Evolutionary conservation across 2,797 vertebrate genomes (phyloP).

Genomic region (Dallia pectoralis): DNA sequence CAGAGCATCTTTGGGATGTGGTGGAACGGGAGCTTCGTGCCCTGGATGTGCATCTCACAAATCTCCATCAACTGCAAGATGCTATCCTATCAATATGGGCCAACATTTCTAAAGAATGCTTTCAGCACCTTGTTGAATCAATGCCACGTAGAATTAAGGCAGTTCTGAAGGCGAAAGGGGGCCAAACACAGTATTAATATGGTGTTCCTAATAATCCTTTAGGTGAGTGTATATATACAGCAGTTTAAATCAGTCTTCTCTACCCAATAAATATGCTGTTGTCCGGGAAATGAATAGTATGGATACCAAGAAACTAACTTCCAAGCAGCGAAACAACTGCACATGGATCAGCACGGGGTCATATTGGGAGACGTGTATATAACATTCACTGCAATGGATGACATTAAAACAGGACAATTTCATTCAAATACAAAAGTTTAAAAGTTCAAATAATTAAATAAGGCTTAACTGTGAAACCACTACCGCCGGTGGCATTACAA

Average conservation of each 20-base stretch:
- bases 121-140: no score
- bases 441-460: constrained; percentile 30
- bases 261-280: background rate
- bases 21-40: no score
- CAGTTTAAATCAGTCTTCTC: background rate
- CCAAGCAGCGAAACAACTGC: constrained; percentile 10
- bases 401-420: constrained; percentile 1
- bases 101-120: no score
- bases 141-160: no score
- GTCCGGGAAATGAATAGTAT: constrained; percentile 8
- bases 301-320: background rate
- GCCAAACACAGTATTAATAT: no score
- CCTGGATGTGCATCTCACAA: no score
- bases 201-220: no score
- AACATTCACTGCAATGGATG: constrained; percentile 11
- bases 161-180: no score
- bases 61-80: no score
- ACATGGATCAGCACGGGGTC: constrained; percentile 11
- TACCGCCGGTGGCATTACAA: constrained; percentile 15
- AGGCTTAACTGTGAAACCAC: constrained; percentile 17
- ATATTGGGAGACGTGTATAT: constrained; percentile 7
- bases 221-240: no score
- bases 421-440: constrained; percentile 25
- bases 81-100: no score
- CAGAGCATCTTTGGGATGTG: no score